A percentile compares a stretch with the other conserved stretches of the same genome.
These are phyloP conservation scores for Agriopis leucophaearia DNA, from an alignment of 2,888 invertebrate genomes.

Conservation along the genomic window DNA sequence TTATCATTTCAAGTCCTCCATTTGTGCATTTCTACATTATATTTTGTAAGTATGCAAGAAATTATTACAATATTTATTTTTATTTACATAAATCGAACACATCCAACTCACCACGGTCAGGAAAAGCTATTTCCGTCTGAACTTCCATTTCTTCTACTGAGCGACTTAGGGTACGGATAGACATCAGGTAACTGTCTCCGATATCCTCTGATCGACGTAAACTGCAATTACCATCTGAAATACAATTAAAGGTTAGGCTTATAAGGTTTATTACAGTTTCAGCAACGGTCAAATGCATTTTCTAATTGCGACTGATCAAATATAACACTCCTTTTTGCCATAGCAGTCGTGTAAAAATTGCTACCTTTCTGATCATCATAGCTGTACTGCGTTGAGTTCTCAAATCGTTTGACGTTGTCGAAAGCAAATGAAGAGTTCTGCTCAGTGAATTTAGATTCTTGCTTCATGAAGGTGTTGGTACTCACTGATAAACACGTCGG, in stretches of 20 bases:
- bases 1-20: too few species aligned
- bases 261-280: not conserved
- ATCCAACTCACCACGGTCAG: conserved; percentile 18
- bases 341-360: not conserved
- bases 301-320: too few species aligned
- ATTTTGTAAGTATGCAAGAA: too few species aligned
- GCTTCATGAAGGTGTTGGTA: conserved; percentile 27
- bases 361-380: conserved; percentile 9
- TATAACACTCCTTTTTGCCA: not conserved
- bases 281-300: too few species aligned
- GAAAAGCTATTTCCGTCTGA: conserved; percentile 36
- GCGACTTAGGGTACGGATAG: conserved; percentile 50
- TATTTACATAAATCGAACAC: not conserved
- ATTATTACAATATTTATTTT: not conserved
- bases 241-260: too few species aligned
- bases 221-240: not conserved
- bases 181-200: conserved; percentile 54
- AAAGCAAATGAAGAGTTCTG: conserved; percentile 21
- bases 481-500: conserved; percentile 24
- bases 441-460: conserved; percentile 26
- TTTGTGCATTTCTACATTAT: too few species aligned
- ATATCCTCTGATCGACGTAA: conserved; percentile 44
- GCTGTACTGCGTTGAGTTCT: conserved; percentile 31
- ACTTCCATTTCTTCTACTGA: conserved; percentile 49
- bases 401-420: conserved; percentile 3